Base-by-base conservation (phyloP, 2,888 invertebrate species). In the Andrena haemorrhoa region DNA sequence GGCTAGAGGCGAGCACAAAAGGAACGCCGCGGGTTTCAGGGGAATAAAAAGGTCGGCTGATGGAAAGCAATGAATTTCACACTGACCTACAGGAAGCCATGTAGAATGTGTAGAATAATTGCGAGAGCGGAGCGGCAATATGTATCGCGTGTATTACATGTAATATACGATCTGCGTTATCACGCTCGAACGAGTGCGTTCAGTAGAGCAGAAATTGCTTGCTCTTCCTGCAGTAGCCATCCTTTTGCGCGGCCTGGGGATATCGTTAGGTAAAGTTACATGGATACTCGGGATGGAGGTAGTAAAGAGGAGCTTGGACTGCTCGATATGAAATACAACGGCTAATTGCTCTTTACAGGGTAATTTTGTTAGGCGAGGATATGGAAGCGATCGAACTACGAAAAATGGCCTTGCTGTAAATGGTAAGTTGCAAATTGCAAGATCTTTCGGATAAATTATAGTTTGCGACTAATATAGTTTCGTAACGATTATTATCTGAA, bases 191-290 rank as follows among this genome's bases (percentile, higher is more conserved):
- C 61, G 86, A 65, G 31, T 70, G 26, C 65, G 82, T 35, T 82
- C 82, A 84, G 64, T 64, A 66, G 86, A 86, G 86, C 86, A 82
- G 84, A 82, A 86, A 84, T 84, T 71, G 75, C 69, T 51, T 26
- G 60, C 60, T 75, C 80, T 60, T 70, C 71, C 53, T 47, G 66
- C 49, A 16, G 56, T 23, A 23, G 53, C n/a, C 16, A n/a, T 23
- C 49, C 41, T 71, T 61, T 69, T 64, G n/a, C 53, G 2, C 31
- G 26, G 23, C 51, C n/a, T 23, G 26, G 23, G 56, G 56, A 56
- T 56, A 56, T 29, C 66, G 66, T 20, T 12, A 16, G 51, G 47
- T 12, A 33, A 20, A 53, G 51, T 26, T 35, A 23, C 29, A 23
- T 20, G 20, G 20, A 31, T 6, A 66, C 23, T 29, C 31, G n/a